Base-by-base conservation (phyloP, 2,888 invertebrate genomes). In the Meghimatium bilineatum region DNA sequence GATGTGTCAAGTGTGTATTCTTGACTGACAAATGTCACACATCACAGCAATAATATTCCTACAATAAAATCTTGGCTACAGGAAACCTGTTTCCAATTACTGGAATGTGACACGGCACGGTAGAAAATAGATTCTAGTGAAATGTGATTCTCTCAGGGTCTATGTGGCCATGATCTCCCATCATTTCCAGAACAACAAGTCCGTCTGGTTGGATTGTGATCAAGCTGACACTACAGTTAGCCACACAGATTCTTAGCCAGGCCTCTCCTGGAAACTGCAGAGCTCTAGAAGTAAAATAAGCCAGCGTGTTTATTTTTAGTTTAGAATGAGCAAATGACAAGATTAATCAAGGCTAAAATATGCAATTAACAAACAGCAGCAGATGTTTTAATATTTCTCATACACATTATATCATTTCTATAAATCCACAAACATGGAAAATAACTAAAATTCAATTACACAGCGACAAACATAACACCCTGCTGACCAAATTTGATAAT, bases 251-350 rank as follows among this genome's bases (percentile, higher is more conserved):
- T 85, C 99, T 95, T 23, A 99, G 94, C 99, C 99, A 99, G 3
- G 96, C 99, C 94, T 99, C 99, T 0, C 98, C 97, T 0, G 99
- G 99, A 91, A 99, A 96, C 93, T 99, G 99, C 66, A 99, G 94
- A 0, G 98, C 98, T 93, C 99, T 97, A 94, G 26, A 34, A 60
- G 76, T 14, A 74, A 52, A 74, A 0, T 17, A 52, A 49, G 71
- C 26, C 23, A 32, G 60, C n/a, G 12, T n/a, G 60, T 26, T 63
- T 63, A 20, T 56, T 56, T 56, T 14, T 56, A 23, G 20, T 56
- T 23, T 56, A 20, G 56, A 23, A 56, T 56, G 12, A 44, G 6
- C 5, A 44, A 44, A 44, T 44, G 44, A 44, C 12, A 5, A 44
- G 44, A 44, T 44, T 44, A 44, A 44, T 44, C 44, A 44, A 44